Evolutionary conservation across 1,140 invertebrate species (phyloP).

Genomic region (Tetramorium parvispinum): DNA sequence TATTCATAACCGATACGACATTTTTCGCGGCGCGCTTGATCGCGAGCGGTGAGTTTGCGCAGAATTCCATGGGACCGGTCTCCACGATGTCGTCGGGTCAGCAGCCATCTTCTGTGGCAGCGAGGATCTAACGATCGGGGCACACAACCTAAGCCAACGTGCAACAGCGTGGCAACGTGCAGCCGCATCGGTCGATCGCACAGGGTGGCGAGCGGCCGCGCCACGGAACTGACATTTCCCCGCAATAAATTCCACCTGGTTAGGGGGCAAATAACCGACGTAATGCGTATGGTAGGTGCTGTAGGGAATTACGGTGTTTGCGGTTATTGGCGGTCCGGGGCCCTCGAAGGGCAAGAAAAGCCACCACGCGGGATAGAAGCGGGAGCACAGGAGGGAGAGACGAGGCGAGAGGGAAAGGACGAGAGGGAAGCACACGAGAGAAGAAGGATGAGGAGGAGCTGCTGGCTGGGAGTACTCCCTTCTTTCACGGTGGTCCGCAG

Average conservation of each 20-base stretch:
- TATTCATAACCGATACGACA: conserved; percentile 4
- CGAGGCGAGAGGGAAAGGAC: conserved; percentile 59
- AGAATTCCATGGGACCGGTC: background rate
- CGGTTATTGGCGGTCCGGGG: conserved; percentile 80
- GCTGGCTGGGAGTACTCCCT: conserved; percentile 76
- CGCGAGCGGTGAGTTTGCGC: background rate
- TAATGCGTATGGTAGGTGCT: conserved; percentile 80
- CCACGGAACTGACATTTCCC: conserved; percentile 71
- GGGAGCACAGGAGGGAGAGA: conserved; percentile 49
- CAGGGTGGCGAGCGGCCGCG: conserved; percentile 47
- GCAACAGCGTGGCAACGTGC: conserved; percentile 15
- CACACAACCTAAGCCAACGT: background rate
- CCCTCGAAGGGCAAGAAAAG: conserved; percentile 76
- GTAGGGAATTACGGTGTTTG: conserved; percentile 82
- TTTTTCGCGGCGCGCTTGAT: background rate
- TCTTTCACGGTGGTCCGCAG: conserved; percentile 84
- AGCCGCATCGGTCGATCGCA: conserved; percentile 36
- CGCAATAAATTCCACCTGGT: conserved; percentile 80
- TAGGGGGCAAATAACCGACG: conserved; percentile 73
- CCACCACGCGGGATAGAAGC: conserved; percentile 58
- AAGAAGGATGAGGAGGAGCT: conserved; percentile 73
- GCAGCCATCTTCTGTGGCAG: conserved; percentile 41
- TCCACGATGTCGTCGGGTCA: conserved; percentile 22
- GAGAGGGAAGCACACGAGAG: conserved; percentile 45
- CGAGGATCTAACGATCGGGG: conserved; percentile 40